Evolutionary conservation across 2,888 invertebrate species (phyloP), one percentile per base, ranked within the genome.

Genomic region (Cacoxenus indagator): DNA sequence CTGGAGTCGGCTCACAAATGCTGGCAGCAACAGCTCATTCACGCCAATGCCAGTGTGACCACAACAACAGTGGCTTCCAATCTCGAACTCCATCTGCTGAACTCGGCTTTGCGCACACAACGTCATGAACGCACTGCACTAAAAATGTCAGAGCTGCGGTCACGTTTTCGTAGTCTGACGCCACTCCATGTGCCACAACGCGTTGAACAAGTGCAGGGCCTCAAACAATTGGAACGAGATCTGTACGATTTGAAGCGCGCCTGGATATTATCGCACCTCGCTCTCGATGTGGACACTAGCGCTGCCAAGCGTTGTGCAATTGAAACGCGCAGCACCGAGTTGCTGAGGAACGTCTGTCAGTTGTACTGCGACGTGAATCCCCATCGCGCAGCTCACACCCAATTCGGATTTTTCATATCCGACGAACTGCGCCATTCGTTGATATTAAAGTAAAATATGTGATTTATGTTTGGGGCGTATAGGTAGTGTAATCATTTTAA

Each of bases 1-100:
- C 86, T 98, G 73, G 97, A 98, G 87, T 92, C 96, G 85, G 92
- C 94, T 37, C 94, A 95, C 9, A 94, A 95, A 70, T 90, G 97
- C 70, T 92, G 96, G 71, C 96, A 97, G 78, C 94, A 95, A 78
- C 89, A 97, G 43, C 96, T 96, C 84, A 77, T 78, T 57, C 76
- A 64, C 24, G 88, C 78, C 37, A 78, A 69, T 3, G 78, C 79
- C 57, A 78, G 82, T 91, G 75, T 69, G 11, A 80, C 66, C 14
- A 79, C 76, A 27, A 76, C 75, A 9, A 76, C 83, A 3, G 76
- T 78, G n/a, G 82, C 75, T 55, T 76, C 74, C 57, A 67, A 76
- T 46, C 75, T 73, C 3, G 84, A 85, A 65, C 74, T 85, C 54
- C 78, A 78, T 19, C 59, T 75, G 37, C 70, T 85, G 29, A 76